Percentiles rank a stretch among this genome's conserved stretches.
Conservation (phyloP, 2,797 vertebrate genomes). For the Onychomys arenicola region DNA sequence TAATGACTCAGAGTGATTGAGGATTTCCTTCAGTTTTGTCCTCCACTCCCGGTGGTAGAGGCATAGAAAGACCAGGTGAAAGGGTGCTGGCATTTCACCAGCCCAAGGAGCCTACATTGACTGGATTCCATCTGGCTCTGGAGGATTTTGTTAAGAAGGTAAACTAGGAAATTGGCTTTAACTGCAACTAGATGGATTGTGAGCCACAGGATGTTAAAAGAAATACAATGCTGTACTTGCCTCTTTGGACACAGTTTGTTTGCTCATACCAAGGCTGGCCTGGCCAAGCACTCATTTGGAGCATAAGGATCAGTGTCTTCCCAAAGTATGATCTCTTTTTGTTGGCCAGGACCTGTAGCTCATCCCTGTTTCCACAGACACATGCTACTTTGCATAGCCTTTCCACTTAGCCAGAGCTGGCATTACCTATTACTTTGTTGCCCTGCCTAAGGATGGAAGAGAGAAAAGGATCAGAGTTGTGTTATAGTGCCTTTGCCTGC, state of each 20-base stretch:
- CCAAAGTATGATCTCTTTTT: background rate
- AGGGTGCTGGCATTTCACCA: background rate
- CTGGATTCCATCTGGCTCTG: background rate
- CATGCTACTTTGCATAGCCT: background rate
- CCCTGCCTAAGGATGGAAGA: background rate
- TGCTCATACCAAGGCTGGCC: background rate
- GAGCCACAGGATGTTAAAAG: slow-evolving; percentile 57
- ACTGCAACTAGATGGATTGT: slow-evolving; percentile 34
- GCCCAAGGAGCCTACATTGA: background rate
- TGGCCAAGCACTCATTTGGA: background rate
- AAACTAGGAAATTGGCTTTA: slow-evolving; percentile 44
- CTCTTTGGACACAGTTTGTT: slow-evolving; percentile 29
- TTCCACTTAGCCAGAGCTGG: background rate
- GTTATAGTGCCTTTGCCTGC: background rate
- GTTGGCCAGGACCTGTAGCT: background rate
- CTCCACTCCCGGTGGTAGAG: background rate
- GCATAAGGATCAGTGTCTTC: background rate
- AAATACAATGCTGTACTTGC: slow-evolving; percentile 17
- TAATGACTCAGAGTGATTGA: slow-evolving; percentile 32
- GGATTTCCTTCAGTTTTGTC: background rate
- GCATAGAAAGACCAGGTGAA: background rate
- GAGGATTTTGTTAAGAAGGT: slow-evolving; percentile 52
- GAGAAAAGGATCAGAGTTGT: background rate
- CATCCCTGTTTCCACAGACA: background rate
- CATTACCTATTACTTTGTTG: background rate